These are phyloP conservation scores for Leptopilina syphax DNA, from an alignment of 2,888 invertebrate species.

Conservation along the genomic window DNA sequence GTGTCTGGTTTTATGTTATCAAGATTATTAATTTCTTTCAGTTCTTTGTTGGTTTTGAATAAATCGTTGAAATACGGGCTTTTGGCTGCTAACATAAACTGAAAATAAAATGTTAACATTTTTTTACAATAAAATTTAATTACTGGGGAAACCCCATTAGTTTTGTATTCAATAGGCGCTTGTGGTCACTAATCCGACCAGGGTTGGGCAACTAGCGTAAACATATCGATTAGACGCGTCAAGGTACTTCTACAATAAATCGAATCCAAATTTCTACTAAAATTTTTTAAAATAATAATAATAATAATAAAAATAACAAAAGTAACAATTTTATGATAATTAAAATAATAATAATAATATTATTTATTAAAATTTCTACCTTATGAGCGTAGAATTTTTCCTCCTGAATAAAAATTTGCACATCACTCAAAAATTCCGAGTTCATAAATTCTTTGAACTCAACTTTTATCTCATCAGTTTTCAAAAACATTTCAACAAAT, in stretches of 20 bases:
- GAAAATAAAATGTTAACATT: neutral
- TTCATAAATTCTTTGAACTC: neutral
- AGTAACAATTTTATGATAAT: too few relatives aligned
- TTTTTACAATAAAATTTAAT: neutral
- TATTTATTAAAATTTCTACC: neutral
- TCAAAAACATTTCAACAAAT: neutral
- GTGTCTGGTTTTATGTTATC: slow-evolving; percentile 1
- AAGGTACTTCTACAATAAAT: too few relatives aligned
- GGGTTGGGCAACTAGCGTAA: too few relatives aligned
- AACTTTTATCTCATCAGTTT: neutral
- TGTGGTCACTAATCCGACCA: too few relatives aligned
- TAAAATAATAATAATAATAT: too few relatives aligned
- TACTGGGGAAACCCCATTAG: neutral
- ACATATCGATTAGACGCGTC: too few relatives aligned
- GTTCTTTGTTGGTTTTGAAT: neutral
- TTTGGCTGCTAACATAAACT: neutral
- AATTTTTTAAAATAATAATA: too few relatives aligned
- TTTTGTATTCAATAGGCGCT: too few relatives aligned
- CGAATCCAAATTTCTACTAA: too few relatives aligned
- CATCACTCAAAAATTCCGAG: neutral
- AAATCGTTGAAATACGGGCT: slow-evolving; percentile 1
- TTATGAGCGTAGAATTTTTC: neutral
- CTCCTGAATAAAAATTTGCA: neutral
- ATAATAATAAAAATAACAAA: too few relatives aligned
- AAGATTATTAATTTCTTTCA: neutral